Percentiles rank a stretch among this genome's conserved stretches.
Conservation (phyloP, 2,888 invertebrate species). For the Dichetophora obliterata region DNA sequence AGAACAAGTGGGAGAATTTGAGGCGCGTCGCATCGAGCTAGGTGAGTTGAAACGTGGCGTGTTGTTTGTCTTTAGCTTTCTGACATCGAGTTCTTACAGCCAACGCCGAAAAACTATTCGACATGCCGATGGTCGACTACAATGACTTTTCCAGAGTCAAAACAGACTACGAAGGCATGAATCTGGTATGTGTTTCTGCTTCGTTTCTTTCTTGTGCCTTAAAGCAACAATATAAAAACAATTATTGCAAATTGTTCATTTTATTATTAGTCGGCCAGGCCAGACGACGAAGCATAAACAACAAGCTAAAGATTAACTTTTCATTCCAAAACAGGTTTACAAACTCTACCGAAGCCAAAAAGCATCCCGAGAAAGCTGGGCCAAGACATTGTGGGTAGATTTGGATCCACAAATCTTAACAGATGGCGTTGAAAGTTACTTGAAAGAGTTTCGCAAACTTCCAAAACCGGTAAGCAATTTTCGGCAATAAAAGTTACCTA, state of each 20-base stretch:
- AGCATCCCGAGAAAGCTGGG: slow-evolving; percentile 83
- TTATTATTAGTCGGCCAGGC: slow-evolving; percentile 47
- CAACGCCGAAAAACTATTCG: slow-evolving; percentile 88
- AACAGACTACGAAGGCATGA: slow-evolving; percentile 77
- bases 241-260: slow-evolving; percentile 45
- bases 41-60: slow-evolving; percentile 54
- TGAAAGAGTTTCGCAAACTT: slow-evolving; percentile 83
- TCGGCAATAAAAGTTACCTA: slow-evolving; percentile 47
- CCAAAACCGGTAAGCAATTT: slow-evolving; percentile 74
- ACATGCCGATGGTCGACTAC: slow-evolving; percentile 87
- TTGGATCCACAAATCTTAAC: slow-evolving; percentile 86
- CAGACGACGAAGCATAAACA: background rate
- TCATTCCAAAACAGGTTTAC: slow-evolving; percentile 72
- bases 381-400: slow-evolving; percentile 89
- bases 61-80: background rate
- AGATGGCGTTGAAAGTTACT: slow-evolving; percentile 88
- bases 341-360: slow-evolving; percentile 84
- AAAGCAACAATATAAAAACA: background rate
- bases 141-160: slow-evolving; percentile 78
- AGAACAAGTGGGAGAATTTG: slow-evolving; percentile 76
- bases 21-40: slow-evolving; percentile 73
- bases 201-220: background rate
- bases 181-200: slow-evolving; percentile 65
- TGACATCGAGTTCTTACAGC: slow-evolving; percentile 64
- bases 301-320: slow-evolving; percentile 12